A percentile compares a stretch with the other conserved stretches of the same genome.
Conservation (phyloP, 2,113 vertebrate species). For the Tragelaphus buxtoni region DNA sequence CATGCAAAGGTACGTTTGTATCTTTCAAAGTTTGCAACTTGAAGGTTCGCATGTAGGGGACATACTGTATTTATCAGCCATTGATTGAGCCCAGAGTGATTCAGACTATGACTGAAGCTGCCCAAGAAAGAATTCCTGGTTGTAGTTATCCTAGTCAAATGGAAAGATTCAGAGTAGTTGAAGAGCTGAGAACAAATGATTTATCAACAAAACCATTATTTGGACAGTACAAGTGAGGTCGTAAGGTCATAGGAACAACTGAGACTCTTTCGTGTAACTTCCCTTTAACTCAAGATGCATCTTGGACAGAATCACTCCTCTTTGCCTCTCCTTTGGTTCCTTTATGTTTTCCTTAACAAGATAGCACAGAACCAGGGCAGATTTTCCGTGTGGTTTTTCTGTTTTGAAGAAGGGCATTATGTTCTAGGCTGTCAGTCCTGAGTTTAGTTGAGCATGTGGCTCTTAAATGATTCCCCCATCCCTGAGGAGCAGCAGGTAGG, state of each 20-base stretch:
- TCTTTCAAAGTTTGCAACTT: background rate
- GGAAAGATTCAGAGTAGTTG: background rate
- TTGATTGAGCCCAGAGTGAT: background rate
- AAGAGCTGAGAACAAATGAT: background rate
- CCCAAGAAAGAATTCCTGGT: background rate
- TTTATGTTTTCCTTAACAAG: background rate
- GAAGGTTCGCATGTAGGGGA: background rate
- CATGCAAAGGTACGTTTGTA: background rate
- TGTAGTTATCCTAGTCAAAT: background rate
- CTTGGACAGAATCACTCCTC: background rate
- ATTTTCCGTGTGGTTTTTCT: background rate
- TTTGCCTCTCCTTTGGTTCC: background rate
- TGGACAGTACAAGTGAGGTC: background rate
- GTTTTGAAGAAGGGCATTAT: background rate
- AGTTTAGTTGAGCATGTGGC: background rate
- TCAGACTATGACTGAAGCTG: background rate
- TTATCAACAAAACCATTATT: background rate
- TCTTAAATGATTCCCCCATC: background rate
- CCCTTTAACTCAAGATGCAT: background rate
- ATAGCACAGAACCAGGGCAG: background rate
- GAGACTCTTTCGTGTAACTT: background rate
- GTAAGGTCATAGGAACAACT: too few relatives aligned
- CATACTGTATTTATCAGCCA: background rate
- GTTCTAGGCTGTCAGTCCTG: background rate
- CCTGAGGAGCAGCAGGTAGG: background rate